Evolutionary conservation across 2,888 invertebrate species (phyloP).

Genomic region (Drosophila prostipennis): DNA sequence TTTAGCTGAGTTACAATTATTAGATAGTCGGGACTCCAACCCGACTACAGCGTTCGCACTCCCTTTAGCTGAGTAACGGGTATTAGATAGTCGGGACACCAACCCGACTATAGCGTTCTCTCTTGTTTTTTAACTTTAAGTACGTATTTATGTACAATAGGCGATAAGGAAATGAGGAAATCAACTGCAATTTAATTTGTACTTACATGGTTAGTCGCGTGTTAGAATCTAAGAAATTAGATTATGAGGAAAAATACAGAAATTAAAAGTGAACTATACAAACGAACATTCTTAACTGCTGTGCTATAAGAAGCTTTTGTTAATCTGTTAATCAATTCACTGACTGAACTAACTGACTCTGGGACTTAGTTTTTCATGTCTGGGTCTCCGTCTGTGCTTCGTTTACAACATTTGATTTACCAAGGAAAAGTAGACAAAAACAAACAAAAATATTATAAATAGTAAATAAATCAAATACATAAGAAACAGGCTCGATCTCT

Average conservation of each 20-base stretch:
- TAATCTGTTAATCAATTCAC: conserved; percentile 14
- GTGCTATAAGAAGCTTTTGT: conserved; percentile 36
- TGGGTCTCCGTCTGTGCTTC: conserved; percentile 30
- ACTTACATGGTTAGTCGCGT: conserved; percentile 78
- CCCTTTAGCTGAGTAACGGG: too few relatives aligned
- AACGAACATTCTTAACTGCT: conserved; percentile 33
- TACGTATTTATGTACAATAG: conserved; percentile 12
- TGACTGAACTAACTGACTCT: conserved; percentile 18
- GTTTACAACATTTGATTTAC: conserved; percentile 15
- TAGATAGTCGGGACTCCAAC: too few relatives aligned
- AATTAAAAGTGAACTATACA: conserved; percentile 37
- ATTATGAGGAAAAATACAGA: conserved; percentile 59
- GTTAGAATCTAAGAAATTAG: conserved; percentile 74
- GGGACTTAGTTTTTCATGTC: conserved; percentile 14
- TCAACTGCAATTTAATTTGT: conserved; percentile 49
- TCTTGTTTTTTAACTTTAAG: neutral
- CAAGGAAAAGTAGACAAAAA: conserved; percentile 23
- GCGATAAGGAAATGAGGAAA: conserved; percentile 20
- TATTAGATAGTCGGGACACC: too few relatives aligned
- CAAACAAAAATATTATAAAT: conserved; percentile 4
- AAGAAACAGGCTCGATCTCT: neutral
- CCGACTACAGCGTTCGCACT: too few relatives aligned
- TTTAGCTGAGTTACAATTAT: too few relatives aligned
- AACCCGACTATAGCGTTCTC: too few relatives aligned
- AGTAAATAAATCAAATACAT: conserved; percentile 6